Conservation (phyloP, 2,888 invertebrate species). For the Nasonovia ribisnigri region DNA sequence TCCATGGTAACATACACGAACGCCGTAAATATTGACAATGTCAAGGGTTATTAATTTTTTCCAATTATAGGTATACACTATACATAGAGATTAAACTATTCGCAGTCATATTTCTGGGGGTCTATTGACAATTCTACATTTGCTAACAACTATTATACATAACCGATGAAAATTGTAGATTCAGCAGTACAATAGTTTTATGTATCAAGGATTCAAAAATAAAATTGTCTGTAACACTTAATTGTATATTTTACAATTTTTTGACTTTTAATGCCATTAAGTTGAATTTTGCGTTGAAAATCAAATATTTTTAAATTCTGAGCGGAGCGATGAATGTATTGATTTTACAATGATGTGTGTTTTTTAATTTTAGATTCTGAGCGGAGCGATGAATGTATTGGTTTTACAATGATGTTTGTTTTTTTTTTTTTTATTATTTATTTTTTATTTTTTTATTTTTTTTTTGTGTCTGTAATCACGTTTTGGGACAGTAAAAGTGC, state of each 20-base stretch:
- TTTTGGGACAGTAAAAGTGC: too few relatives aligned
- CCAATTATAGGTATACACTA: neutral
- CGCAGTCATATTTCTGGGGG: neutral
- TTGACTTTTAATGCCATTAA: neutral
- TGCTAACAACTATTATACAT: too few relatives aligned
- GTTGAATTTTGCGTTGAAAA: neutral
- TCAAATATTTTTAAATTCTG: too few relatives aligned
- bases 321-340: too few relatives aligned
- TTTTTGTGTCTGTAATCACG: too few relatives aligned
- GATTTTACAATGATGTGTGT: too few relatives aligned
- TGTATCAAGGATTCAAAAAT: neutral
- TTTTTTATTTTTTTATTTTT: too few relatives aligned
- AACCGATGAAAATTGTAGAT: neutral
- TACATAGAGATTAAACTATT: neutral
- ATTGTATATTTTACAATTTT: neutral
- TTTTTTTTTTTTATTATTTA: too few relatives aligned
- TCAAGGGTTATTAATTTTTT: neutral
- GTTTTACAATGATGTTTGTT: too few relatives aligned
- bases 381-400: too few relatives aligned
- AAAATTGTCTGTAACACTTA: neutral
- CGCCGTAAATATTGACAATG: neutral
- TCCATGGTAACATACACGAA: neutral
- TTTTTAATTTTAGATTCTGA: too few relatives aligned
- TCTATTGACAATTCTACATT: too few relatives aligned
- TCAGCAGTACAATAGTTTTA: neutral